Conservation (phyloP, 2,888 invertebrate genomes). For the Meloe dianella region DNA sequence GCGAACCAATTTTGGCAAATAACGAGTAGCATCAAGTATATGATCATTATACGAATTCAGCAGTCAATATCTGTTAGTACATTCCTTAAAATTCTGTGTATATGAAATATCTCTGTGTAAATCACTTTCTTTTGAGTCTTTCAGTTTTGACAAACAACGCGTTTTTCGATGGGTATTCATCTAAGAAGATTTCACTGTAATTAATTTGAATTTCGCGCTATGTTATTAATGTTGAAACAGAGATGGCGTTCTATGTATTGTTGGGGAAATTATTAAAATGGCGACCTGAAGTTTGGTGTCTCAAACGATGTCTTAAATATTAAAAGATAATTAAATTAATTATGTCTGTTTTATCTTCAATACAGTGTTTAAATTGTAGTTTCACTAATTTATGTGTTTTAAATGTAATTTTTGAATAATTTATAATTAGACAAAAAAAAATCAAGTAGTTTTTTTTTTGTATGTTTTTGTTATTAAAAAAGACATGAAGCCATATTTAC, state of each 20-base stretch:
- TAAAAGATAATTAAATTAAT: constrained; percentile 39
- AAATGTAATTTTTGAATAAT: neutral
- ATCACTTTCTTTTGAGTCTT: no score
- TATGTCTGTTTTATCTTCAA: constrained; percentile 34
- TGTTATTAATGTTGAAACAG: constrained; percentile 50
- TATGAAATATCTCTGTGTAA: no score
- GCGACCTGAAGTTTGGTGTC: constrained; percentile 71
- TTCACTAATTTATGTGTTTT: constrained; percentile 13
- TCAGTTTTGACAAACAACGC: no score
- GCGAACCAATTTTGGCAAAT: no score
- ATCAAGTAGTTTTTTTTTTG: neutral
- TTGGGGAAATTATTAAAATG: constrained; percentile 68
- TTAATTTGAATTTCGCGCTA: constrained; percentile 45
- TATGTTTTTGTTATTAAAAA: constrained; percentile 17
- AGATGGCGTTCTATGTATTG: constrained; percentile 71
- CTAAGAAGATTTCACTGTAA: neutral
- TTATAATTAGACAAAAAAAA: neutral
- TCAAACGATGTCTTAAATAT: constrained; percentile 59
- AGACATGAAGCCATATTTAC: constrained; percentile 69
- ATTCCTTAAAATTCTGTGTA: no score
- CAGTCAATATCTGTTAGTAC: no score
- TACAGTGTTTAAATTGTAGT: constrained; percentile 12
- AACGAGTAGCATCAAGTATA: no score
- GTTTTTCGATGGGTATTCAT: no score
- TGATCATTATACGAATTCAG: no score